phyloP scores from a whole-genome alignment of 2,113 vertebrate species.

The Pseudopipra pipra region DNA sequence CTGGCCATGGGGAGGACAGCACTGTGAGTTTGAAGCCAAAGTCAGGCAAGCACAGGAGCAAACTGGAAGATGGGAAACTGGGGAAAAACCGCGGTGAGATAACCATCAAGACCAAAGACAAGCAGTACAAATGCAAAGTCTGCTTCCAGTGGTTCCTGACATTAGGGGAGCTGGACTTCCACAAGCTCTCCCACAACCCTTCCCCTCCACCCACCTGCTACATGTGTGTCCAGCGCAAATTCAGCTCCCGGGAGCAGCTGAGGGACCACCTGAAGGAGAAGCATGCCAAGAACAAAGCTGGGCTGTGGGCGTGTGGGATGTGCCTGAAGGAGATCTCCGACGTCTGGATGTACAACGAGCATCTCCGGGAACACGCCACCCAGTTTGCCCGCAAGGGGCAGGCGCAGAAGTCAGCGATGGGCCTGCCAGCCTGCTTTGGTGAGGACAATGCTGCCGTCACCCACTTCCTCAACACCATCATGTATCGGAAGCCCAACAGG shows the following conservation, averaged over 20 bases:
- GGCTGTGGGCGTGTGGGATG: slow-evolving; percentile 97
- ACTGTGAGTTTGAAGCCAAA: slow-evolving; percentile 1
- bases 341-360: slow-evolving; percentile 98
- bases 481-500: slow-evolving; percentile 80
- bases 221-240: slow-evolving; percentile 97
- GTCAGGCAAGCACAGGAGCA: slow-evolving; percentile 59
- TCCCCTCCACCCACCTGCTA: slow-evolving; percentile 96
- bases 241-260: slow-evolving; percentile 92
- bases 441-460: slow-evolving; percentile 81
- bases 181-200: slow-evolving; percentile 93
- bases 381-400: slow-evolving; percentile 92
- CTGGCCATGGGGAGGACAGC: not conserved
- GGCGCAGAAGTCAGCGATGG: slow-evolving; percentile 80
- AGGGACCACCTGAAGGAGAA: slow-evolving; percentile 92
- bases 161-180: slow-evolving; percentile 90
- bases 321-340: slow-evolving; percentile 94
- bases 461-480: slow-evolving; percentile 85
- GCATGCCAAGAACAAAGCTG: slow-evolving; percentile 88
- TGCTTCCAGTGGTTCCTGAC: slow-evolving; percentile 96
- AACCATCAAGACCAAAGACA: slow-evolving; percentile 81
- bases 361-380: slow-evolving; percentile 91
- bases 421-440: slow-evolving; percentile 78
- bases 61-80: slow-evolving; percentile 52
- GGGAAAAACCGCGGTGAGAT: slow-evolving; percentile 71
- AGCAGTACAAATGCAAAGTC: slow-evolving; percentile 93